Evolutionary conservation across 1,140 invertebrate genomes (phyloP).

Genomic region (Drosophila seguyi): DNA sequence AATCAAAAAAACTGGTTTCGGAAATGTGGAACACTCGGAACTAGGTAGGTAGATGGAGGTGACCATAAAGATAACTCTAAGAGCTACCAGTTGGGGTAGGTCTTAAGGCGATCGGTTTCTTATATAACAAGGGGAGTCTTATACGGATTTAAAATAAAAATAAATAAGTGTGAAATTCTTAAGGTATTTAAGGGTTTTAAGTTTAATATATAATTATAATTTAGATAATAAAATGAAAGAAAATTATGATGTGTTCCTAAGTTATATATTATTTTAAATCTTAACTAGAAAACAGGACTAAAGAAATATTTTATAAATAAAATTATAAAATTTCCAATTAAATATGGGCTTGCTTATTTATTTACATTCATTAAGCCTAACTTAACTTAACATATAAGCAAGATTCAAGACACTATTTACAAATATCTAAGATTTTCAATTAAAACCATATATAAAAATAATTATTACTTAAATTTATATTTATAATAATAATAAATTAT

Average conservation of each 20-base stretch:
- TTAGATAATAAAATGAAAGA: neutral
- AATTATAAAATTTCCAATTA: no score
- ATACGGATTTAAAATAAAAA: neutral
- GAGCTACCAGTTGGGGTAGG: constrained; percentile 27
- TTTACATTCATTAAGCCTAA: no score
- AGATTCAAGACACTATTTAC: neutral
- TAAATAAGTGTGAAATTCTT: neutral
- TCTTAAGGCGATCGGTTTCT: neutral
- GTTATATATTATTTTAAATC: no score
- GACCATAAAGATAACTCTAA: constrained; percentile 2
- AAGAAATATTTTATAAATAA: no score
- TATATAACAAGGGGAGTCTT: neutral
- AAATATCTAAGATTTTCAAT: neutral
- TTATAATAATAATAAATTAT: no score
- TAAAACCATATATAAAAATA: neutral
- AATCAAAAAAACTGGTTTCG: constrained; percentile 48
- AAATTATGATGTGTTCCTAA: no score
- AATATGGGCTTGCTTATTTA: no score
- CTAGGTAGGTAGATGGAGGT: neutral
- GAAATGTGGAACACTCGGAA: constrained; percentile 21
- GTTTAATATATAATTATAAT: neutral
- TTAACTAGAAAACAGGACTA: no score
- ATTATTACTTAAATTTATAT: no score
- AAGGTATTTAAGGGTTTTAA: neutral
- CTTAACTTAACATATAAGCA: neutral